A percentile compares a stretch with the other conserved stretches of the same genome.
These are phyloP conservation scores for Spatula clypeata DNA, from an alignment of 2,797 vertebrate genomes.

Conservation along the genomic window DNA sequence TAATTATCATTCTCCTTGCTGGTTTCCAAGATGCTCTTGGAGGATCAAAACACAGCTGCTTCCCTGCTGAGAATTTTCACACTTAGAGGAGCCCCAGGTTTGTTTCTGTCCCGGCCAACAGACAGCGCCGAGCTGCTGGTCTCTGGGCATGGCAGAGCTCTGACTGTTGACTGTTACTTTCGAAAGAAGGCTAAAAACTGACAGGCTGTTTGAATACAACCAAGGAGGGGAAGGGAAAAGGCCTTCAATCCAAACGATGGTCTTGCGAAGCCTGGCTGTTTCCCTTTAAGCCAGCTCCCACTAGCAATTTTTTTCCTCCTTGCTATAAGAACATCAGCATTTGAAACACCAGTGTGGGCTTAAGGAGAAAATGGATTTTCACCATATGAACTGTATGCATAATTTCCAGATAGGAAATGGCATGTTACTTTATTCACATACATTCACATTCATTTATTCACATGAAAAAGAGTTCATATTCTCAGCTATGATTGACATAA, in stretches of 20 bases:
- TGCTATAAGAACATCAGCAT: slow-evolving; percentile 67
- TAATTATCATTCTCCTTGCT: slow-evolving; percentile 73
- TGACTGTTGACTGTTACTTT: slow-evolving; percentile 72
- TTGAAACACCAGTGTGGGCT: slow-evolving; percentile 66
- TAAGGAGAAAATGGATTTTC: slow-evolving; percentile 73
- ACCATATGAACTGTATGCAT: slow-evolving; percentile 77
- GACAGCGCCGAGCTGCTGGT: slow-evolving; percentile 69
- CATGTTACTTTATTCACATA: slow-evolving; percentile 78
- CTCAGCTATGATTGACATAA: slow-evolving; percentile 78
- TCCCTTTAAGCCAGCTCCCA: slow-evolving; percentile 53
- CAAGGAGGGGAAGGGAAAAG: slow-evolving; percentile 49
- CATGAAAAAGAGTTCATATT: slow-evolving; percentile 74
- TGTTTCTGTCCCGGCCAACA: slow-evolving; percentile 73
- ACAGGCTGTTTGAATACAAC: slow-evolving; percentile 76
- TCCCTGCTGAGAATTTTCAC: slow-evolving; percentile 74
- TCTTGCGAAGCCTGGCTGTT: slow-evolving; percentile 59
- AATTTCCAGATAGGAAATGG: slow-evolving; percentile 79
- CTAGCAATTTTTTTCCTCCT: background rate
- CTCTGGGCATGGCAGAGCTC: slow-evolving; percentile 71
- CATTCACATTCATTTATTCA: slow-evolving; percentile 81
- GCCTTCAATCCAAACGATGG: slow-evolving; percentile 67
- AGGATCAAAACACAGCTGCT: slow-evolving; percentile 80
- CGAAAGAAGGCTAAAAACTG: slow-evolving; percentile 71
- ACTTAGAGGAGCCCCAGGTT: slow-evolving; percentile 72
- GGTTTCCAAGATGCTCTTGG: slow-evolving; percentile 70